Percentiles rank a stretch among this genome's conserved stretches.
These are phyloP conservation scores for Hesperophylax magnus DNA, from an alignment of 1,140 invertebrate genomes.

Conservation along the genomic window DNA sequence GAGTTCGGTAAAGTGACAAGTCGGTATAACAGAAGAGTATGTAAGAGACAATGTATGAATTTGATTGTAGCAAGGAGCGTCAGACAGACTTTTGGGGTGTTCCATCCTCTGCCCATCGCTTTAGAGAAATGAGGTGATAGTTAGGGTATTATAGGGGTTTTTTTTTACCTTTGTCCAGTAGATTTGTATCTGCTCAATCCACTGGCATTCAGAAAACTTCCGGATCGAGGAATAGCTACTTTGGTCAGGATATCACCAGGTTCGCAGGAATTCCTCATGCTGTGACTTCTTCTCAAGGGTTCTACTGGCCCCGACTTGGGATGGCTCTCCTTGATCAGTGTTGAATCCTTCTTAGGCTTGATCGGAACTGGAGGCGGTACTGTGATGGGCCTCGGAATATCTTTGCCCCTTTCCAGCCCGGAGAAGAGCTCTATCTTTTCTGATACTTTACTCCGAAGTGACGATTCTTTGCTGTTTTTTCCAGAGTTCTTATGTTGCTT, in stretches of 20 bases:
- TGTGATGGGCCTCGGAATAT: conserved; percentile 66
- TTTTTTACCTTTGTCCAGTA: conserved; percentile 71
- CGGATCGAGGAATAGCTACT: conserved; percentile 85
- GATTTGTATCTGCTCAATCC: conserved; percentile 79
- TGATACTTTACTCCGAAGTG: conserved; percentile 67
- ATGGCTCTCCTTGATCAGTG: conserved; percentile 28
- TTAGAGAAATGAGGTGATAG: too few species aligned
- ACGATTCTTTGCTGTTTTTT: conserved; percentile 65
- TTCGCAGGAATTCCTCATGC: conserved; percentile 66
- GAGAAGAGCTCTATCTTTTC: conserved; percentile 70
- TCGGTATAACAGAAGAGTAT: too few species aligned
- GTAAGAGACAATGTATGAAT: too few species aligned
- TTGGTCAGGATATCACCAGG: conserved; percentile 85
- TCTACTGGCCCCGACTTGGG: conserved; percentile 57
- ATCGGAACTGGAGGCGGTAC: conserved; percentile 67
- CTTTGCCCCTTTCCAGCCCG: conserved; percentile 70
- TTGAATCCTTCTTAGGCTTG: conserved; percentile 61
- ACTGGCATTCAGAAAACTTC: conserved; percentile 86
- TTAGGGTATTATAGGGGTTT: neutral
- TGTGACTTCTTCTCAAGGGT: conserved; percentile 67
- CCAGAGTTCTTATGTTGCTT: conserved; percentile 57
- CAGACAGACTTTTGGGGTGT: too few species aligned
- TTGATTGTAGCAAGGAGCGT: too few species aligned
- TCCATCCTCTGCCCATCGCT: too few species aligned
- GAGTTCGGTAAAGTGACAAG: too few species aligned